phyloP scores from a whole-genome alignment of 1,140 invertebrate genomes.

The Drosophila orosa region DNA sequence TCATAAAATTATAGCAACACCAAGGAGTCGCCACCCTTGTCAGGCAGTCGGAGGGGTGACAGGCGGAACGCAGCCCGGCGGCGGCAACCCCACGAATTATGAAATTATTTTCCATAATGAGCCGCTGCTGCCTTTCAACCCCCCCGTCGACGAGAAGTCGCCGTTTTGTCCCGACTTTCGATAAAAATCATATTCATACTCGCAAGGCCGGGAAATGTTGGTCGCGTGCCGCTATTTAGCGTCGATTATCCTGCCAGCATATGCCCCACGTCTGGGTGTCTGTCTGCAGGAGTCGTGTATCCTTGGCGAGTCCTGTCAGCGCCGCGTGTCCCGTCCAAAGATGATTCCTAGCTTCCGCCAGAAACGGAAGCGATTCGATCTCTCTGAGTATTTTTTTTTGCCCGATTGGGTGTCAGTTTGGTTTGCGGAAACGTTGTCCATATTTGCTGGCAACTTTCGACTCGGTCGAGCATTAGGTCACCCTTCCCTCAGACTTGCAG shows the following conservation, averaged over 20 bases:
- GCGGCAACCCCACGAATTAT: conserved; percentile 67
- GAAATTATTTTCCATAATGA: conserved; percentile 79
- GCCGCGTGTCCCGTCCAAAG: conserved; percentile 39
- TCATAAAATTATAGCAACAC: conserved; percentile 82
- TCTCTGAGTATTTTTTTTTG: not conserved
- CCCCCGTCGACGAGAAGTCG: conserved; percentile 60
- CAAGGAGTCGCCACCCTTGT: conserved; percentile 55
- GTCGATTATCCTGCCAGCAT: conserved; percentile 74
- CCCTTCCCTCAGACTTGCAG: not conserved
- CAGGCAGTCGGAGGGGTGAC: conserved; percentile 23
- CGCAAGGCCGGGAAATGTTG: conserved; percentile 65
- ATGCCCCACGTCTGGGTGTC: conserved; percentile 50
- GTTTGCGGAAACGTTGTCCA: conserved; percentile 30
- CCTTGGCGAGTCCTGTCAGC: conserved; percentile 58
- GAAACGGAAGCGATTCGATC: conserved; percentile 39
- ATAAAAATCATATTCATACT: conserved; percentile 71
- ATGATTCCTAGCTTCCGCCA: conserved; percentile 65
- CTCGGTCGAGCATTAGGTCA: conserved; percentile 6
- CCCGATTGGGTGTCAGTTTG: conserved; percentile 46
- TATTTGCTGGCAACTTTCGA: conserved; percentile 21
- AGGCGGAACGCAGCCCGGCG: conserved; percentile 21
- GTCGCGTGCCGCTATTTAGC: conserved; percentile 80
- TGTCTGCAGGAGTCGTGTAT: not conserved
- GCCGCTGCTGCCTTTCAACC: conserved; percentile 31
- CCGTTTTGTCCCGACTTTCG: conserved; percentile 49